phyloP scores from a whole-genome alignment of 2,888 invertebrate genomes.

The Serrognathus titanus region DNA sequence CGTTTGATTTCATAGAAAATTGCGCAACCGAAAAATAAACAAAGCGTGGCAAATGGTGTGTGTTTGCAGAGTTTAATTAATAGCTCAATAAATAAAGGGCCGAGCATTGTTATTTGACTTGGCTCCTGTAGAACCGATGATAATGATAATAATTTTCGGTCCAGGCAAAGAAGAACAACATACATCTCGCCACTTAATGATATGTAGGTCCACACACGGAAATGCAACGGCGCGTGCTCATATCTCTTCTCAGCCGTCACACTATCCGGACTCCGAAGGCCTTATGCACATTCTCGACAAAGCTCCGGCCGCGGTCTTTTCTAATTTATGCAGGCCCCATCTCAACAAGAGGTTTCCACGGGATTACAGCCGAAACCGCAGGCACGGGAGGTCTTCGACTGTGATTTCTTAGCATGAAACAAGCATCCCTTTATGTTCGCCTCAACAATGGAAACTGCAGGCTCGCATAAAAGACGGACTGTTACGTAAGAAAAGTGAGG shows the following conservation, averaged over 20 bases:
- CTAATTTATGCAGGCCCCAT: constrained; percentile 29
- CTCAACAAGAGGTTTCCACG: constrained; percentile 24
- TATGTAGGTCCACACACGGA: constrained; percentile 29
- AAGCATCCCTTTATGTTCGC: constrained; percentile 34
- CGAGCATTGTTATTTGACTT: too few species aligned
- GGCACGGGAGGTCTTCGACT: constrained; percentile 8
- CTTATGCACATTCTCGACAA: constrained; percentile 25
- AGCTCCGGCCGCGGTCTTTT: constrained; percentile 31
- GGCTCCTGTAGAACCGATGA: too few species aligned
- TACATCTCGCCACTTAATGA: neutral
- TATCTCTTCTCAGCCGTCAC: constrained; percentile 26
- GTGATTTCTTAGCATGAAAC: constrained; percentile 28
- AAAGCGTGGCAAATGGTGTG: too few species aligned
- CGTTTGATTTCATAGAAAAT: too few species aligned
- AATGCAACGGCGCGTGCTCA: constrained; percentile 38
- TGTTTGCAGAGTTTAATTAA: too few species aligned
- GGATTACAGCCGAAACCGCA: constrained; percentile 4
- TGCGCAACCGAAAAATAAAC: too few species aligned
- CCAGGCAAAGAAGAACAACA: neutral
- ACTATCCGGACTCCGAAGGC: constrained; percentile 28
- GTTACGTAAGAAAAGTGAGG: constrained; percentile 38
- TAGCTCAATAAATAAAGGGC: too few species aligned
- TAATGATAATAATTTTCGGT: neutral
- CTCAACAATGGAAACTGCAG: constrained; percentile 32
- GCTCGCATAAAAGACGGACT: constrained; percentile 35